phyloP scores from a whole-genome alignment of 2,797 vertebrate species.

The Gymnocypris eckloni region DNA sequence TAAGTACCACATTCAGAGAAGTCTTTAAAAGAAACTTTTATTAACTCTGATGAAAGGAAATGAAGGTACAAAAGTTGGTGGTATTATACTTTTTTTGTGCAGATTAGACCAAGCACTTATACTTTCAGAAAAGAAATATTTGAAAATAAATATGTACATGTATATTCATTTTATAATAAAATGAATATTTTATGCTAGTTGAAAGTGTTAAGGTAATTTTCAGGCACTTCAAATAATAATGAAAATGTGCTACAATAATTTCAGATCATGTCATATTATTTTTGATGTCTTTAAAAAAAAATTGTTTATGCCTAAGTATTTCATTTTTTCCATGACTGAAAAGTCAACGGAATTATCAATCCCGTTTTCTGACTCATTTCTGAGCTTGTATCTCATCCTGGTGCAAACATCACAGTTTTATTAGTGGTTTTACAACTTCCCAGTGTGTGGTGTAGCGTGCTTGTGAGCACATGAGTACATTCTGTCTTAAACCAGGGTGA shows the following conservation, averaged over 20 bases:
- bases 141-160: background rate
- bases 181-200: background rate
- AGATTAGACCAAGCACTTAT: too few species aligned
- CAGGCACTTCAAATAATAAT: background rate
- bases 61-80: too few species aligned
- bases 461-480: background rate
- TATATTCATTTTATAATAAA: too few species aligned
- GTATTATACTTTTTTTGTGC: too few species aligned
- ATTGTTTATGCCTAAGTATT: background rate
- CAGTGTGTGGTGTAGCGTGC: background rate
- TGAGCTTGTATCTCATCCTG: background rate
- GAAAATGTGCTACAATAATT: background rate
- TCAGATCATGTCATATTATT: background rate
- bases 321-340: background rate
- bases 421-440: conserved; percentile 2
- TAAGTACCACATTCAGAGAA: too few species aligned
- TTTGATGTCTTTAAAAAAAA: background rate
- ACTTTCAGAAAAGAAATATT: too few species aligned
- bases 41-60: too few species aligned
- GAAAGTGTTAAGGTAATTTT: background rate
- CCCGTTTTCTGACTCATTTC: background rate
- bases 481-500: conserved; percentile 35
- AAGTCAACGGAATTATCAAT: background rate
- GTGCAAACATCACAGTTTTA: background rate
- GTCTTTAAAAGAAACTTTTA: too few species aligned